Evolutionary conservation across 2,113 vertebrate genomes (phyloP), one percentile per base, ranked within the genome.

Genomic region (Picathartes gymnocephalus): DNA sequence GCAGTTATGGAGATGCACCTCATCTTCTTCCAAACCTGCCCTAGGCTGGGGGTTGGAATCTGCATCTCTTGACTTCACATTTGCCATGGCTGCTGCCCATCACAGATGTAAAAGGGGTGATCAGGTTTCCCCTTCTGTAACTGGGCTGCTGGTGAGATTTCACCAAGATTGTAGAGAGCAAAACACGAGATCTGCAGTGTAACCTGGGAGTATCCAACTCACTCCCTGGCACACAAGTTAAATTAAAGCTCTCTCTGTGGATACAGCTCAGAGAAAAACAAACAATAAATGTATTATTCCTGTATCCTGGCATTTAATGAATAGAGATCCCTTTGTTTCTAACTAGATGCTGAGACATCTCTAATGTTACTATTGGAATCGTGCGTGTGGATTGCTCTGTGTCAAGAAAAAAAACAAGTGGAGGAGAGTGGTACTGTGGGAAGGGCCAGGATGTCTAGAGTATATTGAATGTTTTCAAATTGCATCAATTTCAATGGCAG

Each of bases 51-150:
- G 28, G 9, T 28, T 87, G 64, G 25, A 39, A 19, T 69, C 57
- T 79, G 20, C 40, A 15, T 51, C 0, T 0, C 35, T 69, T 31
- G 45, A 3, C 42, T 57, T 37, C 24, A 22, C 2, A 0, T 40
- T 60, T 77, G 33, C 54, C 9, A 3, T 19, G 42, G 56, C 40
- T 39, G 35, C 60, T 91, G 73, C 35, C 4, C 3, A 1, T 8
- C 23, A 5, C 30, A 31, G 58, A 2, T 16, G 10, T 4, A 9
- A n/a, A 65, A 81, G 19, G 23, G 7, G 4, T 25, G 68, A 30
- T 61, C 7, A 2, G 11, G 13, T 62, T 53, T 61, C n/a, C 15
- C 45, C 22, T 45, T 28, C 37, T 64, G 83, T 24, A 19, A 37
- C 27, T 65, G 66, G 24, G 31, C 28, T 44, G 1, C 5, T 10